Percentiles rank a stretch among this genome's conserved stretches.
phyloP scores from a whole-genome alignment of 2,888 invertebrate species.

The Papilio protenor region DNA sequence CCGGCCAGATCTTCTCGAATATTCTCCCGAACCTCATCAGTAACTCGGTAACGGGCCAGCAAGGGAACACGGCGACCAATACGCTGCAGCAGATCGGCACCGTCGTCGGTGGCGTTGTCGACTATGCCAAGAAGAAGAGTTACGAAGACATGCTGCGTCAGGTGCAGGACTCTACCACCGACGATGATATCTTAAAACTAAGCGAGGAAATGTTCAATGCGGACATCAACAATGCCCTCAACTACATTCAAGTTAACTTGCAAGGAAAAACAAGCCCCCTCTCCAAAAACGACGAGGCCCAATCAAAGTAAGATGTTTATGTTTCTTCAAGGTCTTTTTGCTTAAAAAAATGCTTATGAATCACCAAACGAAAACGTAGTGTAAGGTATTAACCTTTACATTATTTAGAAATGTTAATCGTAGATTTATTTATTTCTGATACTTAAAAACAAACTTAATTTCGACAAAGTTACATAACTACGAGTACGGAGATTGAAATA shows the following conservation, averaged over 20 bases:
- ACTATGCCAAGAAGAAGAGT: slow-evolving; percentile 79
- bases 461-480: background rate
- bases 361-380: background rate
- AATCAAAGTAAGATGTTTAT: slow-evolving; percentile 74
- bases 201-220: slow-evolving; percentile 89
- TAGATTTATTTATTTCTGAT: background rate
- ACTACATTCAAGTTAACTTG: slow-evolving; percentile 87
- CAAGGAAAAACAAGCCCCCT: slow-evolving; percentile 90
- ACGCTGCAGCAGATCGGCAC: slow-evolving; percentile 77
- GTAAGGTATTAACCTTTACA: background rate
- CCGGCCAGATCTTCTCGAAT: slow-evolving; percentile 78
- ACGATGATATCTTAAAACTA: slow-evolving; percentile 87
- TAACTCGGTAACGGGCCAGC: slow-evolving; percentile 71
- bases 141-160: slow-evolving; percentile 76
- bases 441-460: background rate
- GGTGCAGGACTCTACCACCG: slow-evolving; percentile 83
- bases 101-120: slow-evolving; percentile 79
- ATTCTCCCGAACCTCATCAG: slow-evolving; percentile 75
- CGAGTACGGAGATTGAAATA: background rate
- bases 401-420: background rate
- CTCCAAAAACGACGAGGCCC: slow-evolving; percentile 89
- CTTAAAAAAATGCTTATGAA: background rate
- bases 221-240: slow-evolving; percentile 90
- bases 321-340: slow-evolving; percentile 2
- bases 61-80: slow-evolving; percentile 74